Percentiles rank a stretch among this genome's conserved stretches.
Evolutionary conservation across 2,888 invertebrate genomes (phyloP).

Genomic region (Caenorhabditis macrosperma): DNA sequence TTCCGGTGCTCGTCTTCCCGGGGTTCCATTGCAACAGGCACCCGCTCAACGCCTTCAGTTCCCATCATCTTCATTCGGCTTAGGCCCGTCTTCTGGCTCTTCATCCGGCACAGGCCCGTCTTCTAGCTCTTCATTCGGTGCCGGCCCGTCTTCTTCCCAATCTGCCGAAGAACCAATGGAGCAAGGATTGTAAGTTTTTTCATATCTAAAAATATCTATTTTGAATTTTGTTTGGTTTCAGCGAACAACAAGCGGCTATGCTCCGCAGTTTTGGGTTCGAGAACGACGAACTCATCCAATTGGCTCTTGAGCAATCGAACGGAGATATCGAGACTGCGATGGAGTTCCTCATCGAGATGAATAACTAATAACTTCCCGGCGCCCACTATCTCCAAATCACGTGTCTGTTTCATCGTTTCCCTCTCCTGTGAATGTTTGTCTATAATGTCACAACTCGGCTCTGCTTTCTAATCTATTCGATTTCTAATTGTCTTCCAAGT

Average conservation of each 20-base stretch:
- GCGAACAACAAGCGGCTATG: slow-evolving; percentile 13
- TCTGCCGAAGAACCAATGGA: slow-evolving; percentile 21
- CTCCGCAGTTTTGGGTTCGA: slow-evolving; percentile 48
- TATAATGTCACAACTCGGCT: slow-evolving; percentile 1
- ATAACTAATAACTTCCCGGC: slow-evolving; percentile 2
- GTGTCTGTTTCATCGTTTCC: neutral
- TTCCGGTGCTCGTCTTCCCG: neutral
- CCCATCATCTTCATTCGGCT: too few relatives aligned
- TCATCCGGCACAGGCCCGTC: neutral
- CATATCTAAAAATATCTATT: neutral
- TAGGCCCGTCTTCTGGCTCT: neutral
- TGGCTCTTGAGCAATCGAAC: slow-evolving; percentile 41
- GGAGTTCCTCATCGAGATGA: slow-evolving; percentile 50
- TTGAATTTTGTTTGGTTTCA: neutral
- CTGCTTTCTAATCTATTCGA: neutral
- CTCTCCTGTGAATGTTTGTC: neutral
- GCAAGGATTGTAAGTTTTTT: slow-evolving; percentile 11
- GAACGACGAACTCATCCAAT: slow-evolving; percentile 23
- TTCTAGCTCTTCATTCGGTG: too few relatives aligned
- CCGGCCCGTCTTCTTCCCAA: neutral
- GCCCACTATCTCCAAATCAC: neutral
- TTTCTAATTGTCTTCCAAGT: neutral
- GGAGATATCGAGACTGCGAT: slow-evolving; percentile 45
- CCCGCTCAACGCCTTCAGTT: neutral
- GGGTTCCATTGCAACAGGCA: neutral